Evolutionary conservation across 2,888 invertebrate species (phyloP), one percentile per base, ranked within the genome.

Genomic region (Rhogogaster chlorosoma): DNA sequence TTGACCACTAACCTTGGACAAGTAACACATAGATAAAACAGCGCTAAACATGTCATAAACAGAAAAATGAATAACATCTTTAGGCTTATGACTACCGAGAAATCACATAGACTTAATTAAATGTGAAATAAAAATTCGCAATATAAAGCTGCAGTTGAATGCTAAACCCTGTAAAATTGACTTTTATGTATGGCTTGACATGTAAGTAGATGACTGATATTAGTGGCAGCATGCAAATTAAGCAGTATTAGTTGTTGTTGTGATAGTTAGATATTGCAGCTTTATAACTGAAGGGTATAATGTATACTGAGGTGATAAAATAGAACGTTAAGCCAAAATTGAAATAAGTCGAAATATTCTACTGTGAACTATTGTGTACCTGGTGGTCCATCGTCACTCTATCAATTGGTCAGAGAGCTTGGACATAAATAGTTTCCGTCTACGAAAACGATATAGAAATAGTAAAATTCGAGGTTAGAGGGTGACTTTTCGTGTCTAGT

Each of bases 341-440:
- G 42, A 73, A 80, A 10, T 36, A 38, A 61, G 26, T 38, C 49
- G 29, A 57, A 53, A 75, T 86, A 64, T 86, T 86, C 77, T 84
- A 86, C 67, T 71, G 83, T 86, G 87, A 88, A 87, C 88, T 85
- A 87, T 86, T 86, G 88, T 89, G 87, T 90, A 91, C 89, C 88
- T 90, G 89, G 84, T 89, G 88, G 73, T 92, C 90, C 91, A 91
- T 91, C 86, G 86, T 88, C 88, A 88, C 86, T 87, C 88, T 88
- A 86, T 89, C 86, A 88, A 88, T 87, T 38, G 87, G 85, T 89
- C 87, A 88, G 87, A 89, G 86, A 38, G 70, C 6, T 86, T 83
- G 71, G 88, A 89, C 87, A 87, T 88, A 89, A 84, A 86, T 87
- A 89, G 84, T 85, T 86, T 89, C 89, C 89, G 90, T 87, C 91